Percentiles rank a stretch among this genome's conserved stretches.
Evolutionary conservation across 2,797 vertebrate genomes (phyloP).

Genomic region (Danio aesculapii): DNA sequence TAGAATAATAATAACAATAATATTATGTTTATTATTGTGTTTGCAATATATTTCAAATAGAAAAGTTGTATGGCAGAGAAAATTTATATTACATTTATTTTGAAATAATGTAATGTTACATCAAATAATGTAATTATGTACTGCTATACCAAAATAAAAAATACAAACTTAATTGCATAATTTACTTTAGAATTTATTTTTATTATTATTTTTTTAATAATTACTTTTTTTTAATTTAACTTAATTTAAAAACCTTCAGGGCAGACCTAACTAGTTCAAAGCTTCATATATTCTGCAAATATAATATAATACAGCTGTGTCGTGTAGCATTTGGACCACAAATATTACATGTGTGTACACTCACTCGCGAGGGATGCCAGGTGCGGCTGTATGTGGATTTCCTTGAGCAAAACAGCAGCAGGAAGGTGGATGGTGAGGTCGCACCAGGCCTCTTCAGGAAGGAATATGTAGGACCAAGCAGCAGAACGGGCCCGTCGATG

Average conservation of each 20-base stretch:
- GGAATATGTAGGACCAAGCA: slow-evolving; percentile 98
- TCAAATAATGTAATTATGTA: no score
- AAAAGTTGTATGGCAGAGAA: no score
- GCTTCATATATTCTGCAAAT: not conserved
- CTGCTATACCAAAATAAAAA: no score
- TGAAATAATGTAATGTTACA: no score
- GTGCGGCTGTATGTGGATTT: slow-evolving; percentile 98
- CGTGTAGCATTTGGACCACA: not conserved
- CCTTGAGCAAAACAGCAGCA: slow-evolving; percentile 94
- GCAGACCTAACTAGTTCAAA: not conserved
- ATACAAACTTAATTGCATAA: no score
- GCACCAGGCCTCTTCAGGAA: slow-evolving; percentile 98
- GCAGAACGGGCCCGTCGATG: slow-evolving; percentile 95
- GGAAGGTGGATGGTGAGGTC: slow-evolving; percentile 99
- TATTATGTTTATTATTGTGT: no score
- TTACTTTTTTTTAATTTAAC: no score
- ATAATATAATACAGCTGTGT: not conserved
- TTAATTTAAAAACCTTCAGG: not conserved
- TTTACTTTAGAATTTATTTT: no score
- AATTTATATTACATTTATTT: no score
- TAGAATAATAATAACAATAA: no score
- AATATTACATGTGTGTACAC: slow-evolving; percentile 62
- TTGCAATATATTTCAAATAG: no score
- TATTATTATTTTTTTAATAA: no score
- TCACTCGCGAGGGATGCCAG: slow-evolving; percentile 98